phyloP scores from a whole-genome alignment of 2,113 vertebrate species.

The Cinclus mexicanus region DNA sequence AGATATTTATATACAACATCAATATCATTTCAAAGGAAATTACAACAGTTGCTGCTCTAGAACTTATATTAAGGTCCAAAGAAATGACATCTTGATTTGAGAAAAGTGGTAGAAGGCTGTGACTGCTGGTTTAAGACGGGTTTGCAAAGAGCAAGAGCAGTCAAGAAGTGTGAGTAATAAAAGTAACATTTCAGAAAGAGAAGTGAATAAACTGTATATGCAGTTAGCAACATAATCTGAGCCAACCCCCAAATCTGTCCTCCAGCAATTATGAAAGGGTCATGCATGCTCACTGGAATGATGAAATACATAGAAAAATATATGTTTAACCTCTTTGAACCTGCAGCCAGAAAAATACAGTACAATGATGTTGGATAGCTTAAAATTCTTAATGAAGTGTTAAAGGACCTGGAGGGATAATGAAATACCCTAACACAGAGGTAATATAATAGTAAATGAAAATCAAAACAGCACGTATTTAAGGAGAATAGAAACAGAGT shows the following conservation, averaged over 20 bases:
- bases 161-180: neutral
- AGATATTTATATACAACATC: neutral
- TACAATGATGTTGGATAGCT: neutral
- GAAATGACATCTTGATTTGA: neutral
- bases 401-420: neutral
- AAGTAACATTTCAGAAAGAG: neutral
- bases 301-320: neutral
- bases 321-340: neutral
- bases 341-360: neutral
- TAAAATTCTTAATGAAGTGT: constrained; percentile 10
- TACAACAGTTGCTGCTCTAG: neutral
- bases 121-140: neutral
- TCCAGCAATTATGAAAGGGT: neutral
- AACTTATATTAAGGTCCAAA: neutral
- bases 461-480: neutral
- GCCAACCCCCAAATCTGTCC: neutral
- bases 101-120: neutral
- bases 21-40: neutral
- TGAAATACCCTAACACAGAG: neutral
- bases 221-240: neutral
- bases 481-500: neutral
- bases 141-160: neutral
- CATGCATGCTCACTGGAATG: neutral
- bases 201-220: neutral
- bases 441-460: neutral